Base-by-base conservation (phyloP, 2,888 invertebrate genomes). In the Dolichopus griseipennis region DNA sequence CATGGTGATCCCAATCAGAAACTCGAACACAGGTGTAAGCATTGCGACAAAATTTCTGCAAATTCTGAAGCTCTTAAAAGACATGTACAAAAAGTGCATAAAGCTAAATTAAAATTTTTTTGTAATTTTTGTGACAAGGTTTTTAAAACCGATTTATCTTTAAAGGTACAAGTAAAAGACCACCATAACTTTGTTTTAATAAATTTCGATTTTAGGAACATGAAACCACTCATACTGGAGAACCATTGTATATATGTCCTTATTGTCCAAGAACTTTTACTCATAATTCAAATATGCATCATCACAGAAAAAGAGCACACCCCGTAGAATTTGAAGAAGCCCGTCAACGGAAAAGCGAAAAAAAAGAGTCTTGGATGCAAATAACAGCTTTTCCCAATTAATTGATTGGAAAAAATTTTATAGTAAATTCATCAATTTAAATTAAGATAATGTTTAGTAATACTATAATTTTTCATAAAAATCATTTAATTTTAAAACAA, bases 261-360 rank as follows among this genome's bases (percentile, higher is more conserved):
- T 78, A 80, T 69, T 81, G 81, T 67, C 75, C 79, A 1, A 78
- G 78, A 73, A 81, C 80, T 5, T 82, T 81, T 70, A 81, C 81
- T 69, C 81, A 81, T 7, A 79, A 78, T 73, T 80, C 79, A 2
- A 81, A 81, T 70, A 79, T 80, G 77, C 80, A 81, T 71, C 77
- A 80, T 1, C 81, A 82, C 72, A 75, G 79, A 62, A 80, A 80
- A 68, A 80, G 79, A 68, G 75, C 76, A 22, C 81, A 82, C 75
- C 77, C 78, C 34, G 74, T 75, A 62, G 79, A 81, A 73, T 81
- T 78, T 70, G 79, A 76, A 67, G 75, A 75, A 69, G 74, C 75
- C 33, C 74, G 78, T 18, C 15, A 52, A 18, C 15, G n/a, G 1
- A 52, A 52, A 18, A 52, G 18, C 18, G 52, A 52, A 67, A 74